Conservation (phyloP, 1,140 invertebrate species). For the Thaumatotibia leucotreta region DNA sequence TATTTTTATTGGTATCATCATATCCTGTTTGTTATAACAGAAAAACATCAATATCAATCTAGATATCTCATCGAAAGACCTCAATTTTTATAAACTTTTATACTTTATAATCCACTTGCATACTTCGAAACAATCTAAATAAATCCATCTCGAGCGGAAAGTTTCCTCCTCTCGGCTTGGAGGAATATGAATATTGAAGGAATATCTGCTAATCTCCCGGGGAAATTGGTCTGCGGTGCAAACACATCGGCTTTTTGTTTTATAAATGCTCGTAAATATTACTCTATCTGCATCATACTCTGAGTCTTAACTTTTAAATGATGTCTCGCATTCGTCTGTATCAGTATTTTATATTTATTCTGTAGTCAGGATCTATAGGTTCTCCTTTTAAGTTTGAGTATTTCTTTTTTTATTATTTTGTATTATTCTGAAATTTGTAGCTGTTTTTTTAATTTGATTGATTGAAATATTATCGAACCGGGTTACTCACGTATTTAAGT, state of each 20-base stretch:
- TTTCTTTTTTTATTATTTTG: no score
- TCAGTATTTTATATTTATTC: no score
- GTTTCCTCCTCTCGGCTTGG: not conserved
- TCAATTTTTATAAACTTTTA: not conserved
- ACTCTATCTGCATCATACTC: not conserved
- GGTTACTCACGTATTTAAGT: no score
- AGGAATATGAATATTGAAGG: conserved; percentile 42
- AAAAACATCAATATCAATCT: not conserved
- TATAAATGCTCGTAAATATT: not conserved
- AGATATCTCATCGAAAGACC: not conserved
- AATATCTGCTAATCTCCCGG: conserved; percentile 30
- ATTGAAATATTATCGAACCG: no score
- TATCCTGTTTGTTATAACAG: not conserved
- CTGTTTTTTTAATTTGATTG: no score
- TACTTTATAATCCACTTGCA: not conserved
- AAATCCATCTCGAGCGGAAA: conserved; percentile 3
- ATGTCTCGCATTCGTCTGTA: no score
- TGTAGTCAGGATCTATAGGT: no score
- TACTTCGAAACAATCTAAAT: conserved; percentile 6
- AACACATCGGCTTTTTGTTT: not conserved
- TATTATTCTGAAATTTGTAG: no score
- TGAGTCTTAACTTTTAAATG: not conserved
- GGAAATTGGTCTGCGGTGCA: conserved; percentile 15
- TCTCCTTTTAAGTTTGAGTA: no score
- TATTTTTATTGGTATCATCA: no score